Conservation (phyloP, 1,140 invertebrate genomes). For the Lycorma delicatula region DNA sequence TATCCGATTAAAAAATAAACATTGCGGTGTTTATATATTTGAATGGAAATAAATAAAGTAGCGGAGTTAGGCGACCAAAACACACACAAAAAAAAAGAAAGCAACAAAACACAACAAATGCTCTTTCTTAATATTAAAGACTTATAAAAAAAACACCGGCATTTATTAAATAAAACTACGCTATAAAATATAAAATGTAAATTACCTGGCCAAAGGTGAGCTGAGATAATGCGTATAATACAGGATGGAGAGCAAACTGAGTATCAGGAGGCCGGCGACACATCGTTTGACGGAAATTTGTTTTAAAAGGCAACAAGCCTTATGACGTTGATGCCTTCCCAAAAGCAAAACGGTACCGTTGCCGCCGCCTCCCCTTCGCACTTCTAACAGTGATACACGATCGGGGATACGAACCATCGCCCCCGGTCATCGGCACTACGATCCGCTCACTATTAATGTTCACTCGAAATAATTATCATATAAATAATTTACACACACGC, state of each 20-base stretch:
- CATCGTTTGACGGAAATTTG: conserved; percentile 62
- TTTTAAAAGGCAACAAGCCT: conserved; percentile 46
- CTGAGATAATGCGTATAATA: conserved; percentile 64
- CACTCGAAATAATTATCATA: neutral
- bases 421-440: neutral
- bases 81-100: too few species aligned
- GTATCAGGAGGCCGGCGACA: conserved; percentile 52
- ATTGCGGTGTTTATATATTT: too few species aligned
- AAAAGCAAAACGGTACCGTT: neutral
- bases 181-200: too few species aligned
- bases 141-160: too few species aligned
- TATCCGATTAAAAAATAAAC: too few species aligned
- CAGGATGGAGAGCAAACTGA: conserved; percentile 60
- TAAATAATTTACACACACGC: neutral
- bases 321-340: neutral
- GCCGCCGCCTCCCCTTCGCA: neutral
- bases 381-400: too few species aligned
- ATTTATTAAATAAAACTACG: too few species aligned
- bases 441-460: neutral
- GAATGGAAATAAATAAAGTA: too few species aligned
- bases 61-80: too few species aligned
- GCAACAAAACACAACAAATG: too few species aligned
- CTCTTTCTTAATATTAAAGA: too few species aligned
- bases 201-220: conserved; percentile 59
- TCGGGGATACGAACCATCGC: neutral